These are phyloP conservation scores for Antedon mediterranea DNA, from an alignment of 53 echinoderm and acorn worm genomes.

Conservation along the genomic window DNA sequence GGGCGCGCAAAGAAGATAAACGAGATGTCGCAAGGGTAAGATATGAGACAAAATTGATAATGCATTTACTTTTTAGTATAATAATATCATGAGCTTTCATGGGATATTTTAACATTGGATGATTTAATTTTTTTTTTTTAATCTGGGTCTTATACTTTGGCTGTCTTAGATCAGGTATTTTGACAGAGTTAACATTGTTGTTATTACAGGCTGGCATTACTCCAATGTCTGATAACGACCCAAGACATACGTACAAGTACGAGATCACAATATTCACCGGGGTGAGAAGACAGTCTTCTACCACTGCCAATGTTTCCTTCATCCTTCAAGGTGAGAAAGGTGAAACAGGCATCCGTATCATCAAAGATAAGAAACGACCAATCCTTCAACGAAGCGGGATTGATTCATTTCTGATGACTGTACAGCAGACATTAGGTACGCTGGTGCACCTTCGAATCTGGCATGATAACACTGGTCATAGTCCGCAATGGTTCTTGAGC, in stretches of 20 bases:
- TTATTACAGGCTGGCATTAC: constrained; percentile 53
- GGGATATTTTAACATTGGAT: no score
- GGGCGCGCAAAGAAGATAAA: constrained; percentile 74
- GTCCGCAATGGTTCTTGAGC: constrained; percentile 45
- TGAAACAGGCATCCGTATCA: constrained; percentile 47
- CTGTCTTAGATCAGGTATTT: no score
- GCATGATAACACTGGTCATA: constrained; percentile 65
- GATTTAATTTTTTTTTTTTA: no score
- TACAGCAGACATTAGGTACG: constrained; percentile 50
- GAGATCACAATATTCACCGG: constrained; percentile 83
- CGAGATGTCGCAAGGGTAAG: constrained; percentile 46
- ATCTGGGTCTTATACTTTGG: no score
- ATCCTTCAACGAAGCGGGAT: constrained; percentile 49
- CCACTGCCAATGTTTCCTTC: constrained; percentile 56
- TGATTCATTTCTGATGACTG: constrained; percentile 53
- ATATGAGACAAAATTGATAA: no score
- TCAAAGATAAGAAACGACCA: constrained; percentile 42
- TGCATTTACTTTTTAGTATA: no score
- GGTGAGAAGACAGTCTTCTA: constrained; percentile 24
- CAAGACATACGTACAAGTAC: constrained; percentile 49
- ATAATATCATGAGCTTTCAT: no score
- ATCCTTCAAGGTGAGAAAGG: constrained; percentile 58
- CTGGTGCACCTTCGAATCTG: constrained; percentile 57
- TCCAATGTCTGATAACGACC: constrained; percentile 62
- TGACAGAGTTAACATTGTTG: neutral